A percentile compares a stretch with the other conserved stretches of the same genome.
These are phyloP conservation scores for Nudaria mundana DNA, from an alignment of 2,888 invertebrate genomes.

Conservation along the genomic window DNA sequence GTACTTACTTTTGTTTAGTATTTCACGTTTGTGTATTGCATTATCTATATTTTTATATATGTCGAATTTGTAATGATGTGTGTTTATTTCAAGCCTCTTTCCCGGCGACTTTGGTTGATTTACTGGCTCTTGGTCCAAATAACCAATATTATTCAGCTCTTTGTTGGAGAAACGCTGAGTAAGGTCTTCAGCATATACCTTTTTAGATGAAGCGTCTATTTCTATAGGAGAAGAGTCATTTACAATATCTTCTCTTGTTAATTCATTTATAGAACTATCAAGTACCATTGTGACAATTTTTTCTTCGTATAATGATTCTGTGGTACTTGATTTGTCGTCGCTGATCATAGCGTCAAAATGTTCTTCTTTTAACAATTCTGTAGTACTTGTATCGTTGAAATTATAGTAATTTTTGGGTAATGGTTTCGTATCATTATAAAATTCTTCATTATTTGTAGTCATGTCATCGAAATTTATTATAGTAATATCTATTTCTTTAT, in stretches of 20 bases:
- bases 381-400: too few species aligned
- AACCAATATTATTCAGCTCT: background rate
- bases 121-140: background rate
- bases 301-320: too few species aligned
- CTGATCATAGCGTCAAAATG: too few species aligned
- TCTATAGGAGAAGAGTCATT: too few species aligned
- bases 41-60: slow-evolving; percentile 13
- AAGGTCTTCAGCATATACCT: too few species aligned
- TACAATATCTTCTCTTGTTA: too few species aligned
- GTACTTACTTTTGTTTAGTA: background rate
- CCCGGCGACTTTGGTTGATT: slow-evolving; percentile 12
- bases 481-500: slow-evolving; percentile 32
- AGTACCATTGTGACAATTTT: too few species aligned
- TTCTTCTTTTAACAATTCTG: too few species aligned
- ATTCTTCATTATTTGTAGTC: slow-evolving; percentile 12
- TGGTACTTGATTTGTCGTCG: too few species aligned
- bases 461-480: slow-evolving; percentile 34
- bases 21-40: background rate
- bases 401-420: too few species aligned
- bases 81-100: slow-evolving; percentile 34
- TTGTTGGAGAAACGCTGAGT: background rate
- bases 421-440: slow-evolving; percentile 36
- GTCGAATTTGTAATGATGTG: slow-evolving; percentile 42
- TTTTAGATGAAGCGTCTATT: too few species aligned
- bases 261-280: too few species aligned